phyloP scores from a whole-genome alignment of 2,113 vertebrate species.

The Apus apus region DNA sequence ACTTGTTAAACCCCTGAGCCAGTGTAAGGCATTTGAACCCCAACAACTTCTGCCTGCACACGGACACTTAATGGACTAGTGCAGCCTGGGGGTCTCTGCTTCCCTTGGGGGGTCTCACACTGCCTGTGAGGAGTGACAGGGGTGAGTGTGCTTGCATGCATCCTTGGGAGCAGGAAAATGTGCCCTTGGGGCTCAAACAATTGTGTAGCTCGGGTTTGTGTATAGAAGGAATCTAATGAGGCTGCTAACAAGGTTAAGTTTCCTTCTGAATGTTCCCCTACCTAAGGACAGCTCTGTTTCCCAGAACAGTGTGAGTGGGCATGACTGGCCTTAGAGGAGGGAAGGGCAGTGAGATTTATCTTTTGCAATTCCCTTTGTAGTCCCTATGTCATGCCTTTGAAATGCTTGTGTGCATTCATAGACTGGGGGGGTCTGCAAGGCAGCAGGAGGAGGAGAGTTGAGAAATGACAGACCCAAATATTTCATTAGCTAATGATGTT shows the following conservation, averaged over 20 bases:
- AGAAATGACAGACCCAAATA: not conserved
- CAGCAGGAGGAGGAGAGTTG: not conserved
- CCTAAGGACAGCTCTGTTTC: not conserved
- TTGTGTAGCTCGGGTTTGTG: not conserved
- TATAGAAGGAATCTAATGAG: not conserved
- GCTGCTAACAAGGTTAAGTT: rapidly evolving
- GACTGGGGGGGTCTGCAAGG: not conserved
- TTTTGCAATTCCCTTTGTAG: not conserved
- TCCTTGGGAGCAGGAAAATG: not conserved
- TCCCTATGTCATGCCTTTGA: not conserved
- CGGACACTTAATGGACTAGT: not conserved
- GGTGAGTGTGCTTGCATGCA: rapidly evolving
- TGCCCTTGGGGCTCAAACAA: not conserved
- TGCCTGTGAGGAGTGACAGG: rapidly evolving
- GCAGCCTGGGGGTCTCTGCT: not conserved
- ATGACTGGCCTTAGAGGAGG: not conserved
- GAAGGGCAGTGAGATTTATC: not conserved
- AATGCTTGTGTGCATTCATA: not conserved
- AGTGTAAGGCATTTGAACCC: not conserved
- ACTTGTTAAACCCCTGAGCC: not conserved
- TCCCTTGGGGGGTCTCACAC: not conserved
- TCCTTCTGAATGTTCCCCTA: not conserved
- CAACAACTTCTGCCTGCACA: not conserved
- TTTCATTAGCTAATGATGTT: constrained; percentile 20
- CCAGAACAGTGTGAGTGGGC: not conserved